Evolutionary conservation across 2,113 vertebrate species (phyloP).

Genomic region (Gyps fulvus): DNA sequence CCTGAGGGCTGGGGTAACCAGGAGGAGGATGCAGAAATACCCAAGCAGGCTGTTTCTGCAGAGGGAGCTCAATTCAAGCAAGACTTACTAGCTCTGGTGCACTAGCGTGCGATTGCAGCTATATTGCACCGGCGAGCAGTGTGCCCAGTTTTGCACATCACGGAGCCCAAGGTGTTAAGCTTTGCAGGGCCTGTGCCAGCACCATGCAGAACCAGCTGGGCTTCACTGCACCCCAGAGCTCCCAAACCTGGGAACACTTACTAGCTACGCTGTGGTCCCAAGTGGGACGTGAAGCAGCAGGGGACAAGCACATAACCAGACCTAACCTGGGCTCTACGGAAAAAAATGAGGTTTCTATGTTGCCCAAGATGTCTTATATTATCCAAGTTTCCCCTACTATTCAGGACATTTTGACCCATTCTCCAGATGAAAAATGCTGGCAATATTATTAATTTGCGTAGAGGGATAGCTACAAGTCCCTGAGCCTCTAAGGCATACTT

Average conservation of each 20-base stretch:
- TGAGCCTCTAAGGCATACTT: background rate
- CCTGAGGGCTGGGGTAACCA: background rate
- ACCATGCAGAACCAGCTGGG: background rate
- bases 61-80: background rate
- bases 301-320: background rate
- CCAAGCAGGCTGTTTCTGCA: background rate
- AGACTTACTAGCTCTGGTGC: background rate
- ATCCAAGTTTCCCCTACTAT: background rate
- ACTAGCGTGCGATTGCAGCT: background rate
- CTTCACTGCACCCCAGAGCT: background rate
- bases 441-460: background rate
- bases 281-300: background rate
- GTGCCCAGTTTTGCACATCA: background rate
- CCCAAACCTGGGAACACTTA: background rate
- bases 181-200: background rate
- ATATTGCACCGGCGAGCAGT: accelerated
- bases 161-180: accelerated
- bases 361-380: background rate
- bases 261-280: background rate
- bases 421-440: background rate
- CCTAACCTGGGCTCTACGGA: background rate
- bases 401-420: background rate
- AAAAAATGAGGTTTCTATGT: background rate
- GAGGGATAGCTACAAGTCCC: background rate
- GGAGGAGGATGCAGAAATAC: background rate